A percentile compares a stretch with the other conserved stretches of the same genome.
Evolutionary conservation across 2,113 vertebrate genomes (phyloP).

Genomic region (Chlorodrepanis virens): DNA sequence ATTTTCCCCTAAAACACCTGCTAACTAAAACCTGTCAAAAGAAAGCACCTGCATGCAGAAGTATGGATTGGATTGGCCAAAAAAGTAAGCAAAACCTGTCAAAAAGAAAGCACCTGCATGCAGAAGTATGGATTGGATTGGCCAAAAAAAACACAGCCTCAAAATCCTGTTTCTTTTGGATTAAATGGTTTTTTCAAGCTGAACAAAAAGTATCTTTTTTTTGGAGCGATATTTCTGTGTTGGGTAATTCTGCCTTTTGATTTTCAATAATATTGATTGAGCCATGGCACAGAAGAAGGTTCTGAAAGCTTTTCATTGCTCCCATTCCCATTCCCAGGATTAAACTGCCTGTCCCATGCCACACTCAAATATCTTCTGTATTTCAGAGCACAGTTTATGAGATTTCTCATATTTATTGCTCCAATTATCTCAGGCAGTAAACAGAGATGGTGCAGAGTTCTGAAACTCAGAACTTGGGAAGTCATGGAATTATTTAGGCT

Average conservation of each 20-base stretch:
- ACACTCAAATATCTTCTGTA: neutral
- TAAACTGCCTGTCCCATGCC: neutral
- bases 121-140: neutral
- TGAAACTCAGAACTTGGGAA: neutral
- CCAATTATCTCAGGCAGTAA: neutral
- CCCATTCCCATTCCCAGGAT: neutral
- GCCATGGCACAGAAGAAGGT: neutral
- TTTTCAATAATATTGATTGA: neutral
- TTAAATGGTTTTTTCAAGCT: neutral
- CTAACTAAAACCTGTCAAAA: neutral
- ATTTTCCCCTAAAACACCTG: neutral
- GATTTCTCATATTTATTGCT: neutral
- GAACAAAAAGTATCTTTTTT: neutral
- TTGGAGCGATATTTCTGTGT: neutral
- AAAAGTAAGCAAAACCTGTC: neutral
- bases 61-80: neutral
- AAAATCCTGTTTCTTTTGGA: neutral
- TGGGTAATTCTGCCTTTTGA: neutral
- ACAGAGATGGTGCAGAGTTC: neutral
- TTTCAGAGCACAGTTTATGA: neutral
- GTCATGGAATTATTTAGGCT: neutral
- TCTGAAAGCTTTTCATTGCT: neutral
- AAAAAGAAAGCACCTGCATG: no score
- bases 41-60: neutral
- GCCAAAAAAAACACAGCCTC: neutral